Conservation (phyloP, 92 coral and sea anemone species). For the Zoanthus sociatus region DNA sequence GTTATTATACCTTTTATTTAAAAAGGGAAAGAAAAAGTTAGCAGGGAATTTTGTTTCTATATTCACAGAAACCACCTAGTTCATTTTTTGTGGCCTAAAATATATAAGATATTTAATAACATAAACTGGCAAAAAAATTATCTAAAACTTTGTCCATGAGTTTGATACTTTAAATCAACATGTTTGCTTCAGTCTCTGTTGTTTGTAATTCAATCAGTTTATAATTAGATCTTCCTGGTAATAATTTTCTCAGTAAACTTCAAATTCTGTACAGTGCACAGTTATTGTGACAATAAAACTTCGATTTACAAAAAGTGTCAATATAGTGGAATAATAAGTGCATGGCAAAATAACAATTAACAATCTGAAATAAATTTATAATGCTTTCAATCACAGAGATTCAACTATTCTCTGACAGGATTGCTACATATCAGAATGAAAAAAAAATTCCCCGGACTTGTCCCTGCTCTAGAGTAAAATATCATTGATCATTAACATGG, state of each 20-base stretch:
- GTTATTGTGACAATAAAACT: conserved; percentile 14
- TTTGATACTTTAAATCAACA: no score
- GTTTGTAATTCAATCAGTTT: conserved; percentile 19
- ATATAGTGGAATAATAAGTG: conserved; percentile 5
- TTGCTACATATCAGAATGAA: conserved; percentile 2
- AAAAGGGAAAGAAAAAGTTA: no score
- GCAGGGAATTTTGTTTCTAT: no score
- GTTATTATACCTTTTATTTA: no score
- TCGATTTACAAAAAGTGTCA: conserved; percentile 17
- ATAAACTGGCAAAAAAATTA: no score
- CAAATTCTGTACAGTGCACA: conserved; percentile 21
- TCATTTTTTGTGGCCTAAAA: no score
- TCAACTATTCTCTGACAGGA: not conserved
- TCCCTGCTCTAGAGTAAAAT: conserved; percentile 1
- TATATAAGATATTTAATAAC: no score
- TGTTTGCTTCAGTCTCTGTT: no score
- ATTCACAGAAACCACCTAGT: no score
- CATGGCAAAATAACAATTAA: conserved; percentile 4
- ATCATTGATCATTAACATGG: not conserved
- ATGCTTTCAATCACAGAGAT: conserved; percentile 9
- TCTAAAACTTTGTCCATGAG: no score
- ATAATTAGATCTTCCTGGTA: conserved; percentile 18
- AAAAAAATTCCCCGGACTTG: not conserved
- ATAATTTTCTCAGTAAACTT: conserved; percentile 20
- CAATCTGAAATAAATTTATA: conserved; percentile 5